phyloP scores from a whole-genome alignment of 2,113 vertebrate genomes.

The Bothrops jararaca region DNA sequence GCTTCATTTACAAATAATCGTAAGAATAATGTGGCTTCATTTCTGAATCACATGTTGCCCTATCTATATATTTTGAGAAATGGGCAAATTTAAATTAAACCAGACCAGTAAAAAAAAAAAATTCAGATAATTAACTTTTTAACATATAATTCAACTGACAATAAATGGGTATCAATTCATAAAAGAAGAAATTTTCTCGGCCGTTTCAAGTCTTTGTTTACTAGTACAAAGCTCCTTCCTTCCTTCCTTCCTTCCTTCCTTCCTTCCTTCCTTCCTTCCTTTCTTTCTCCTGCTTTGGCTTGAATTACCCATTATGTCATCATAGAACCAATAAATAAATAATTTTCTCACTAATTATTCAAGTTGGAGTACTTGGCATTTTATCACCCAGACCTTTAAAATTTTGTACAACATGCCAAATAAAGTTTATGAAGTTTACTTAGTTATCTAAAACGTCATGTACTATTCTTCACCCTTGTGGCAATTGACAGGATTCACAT shows the following conservation, averaged over 20 bases:
- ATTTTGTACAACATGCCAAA: background rate
- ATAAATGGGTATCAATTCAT: background rate
- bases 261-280: too few relatives aligned
- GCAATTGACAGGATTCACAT: background rate
- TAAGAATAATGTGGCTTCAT: background rate
- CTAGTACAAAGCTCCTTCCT: background rate
- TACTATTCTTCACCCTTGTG: background rate
- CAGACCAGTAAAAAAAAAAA: background rate
- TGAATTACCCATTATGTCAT: background rate
- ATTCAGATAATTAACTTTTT: background rate
- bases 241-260: too few relatives aligned
- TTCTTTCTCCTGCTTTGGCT: background rate
- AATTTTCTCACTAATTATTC: background rate
- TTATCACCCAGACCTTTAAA: background rate
- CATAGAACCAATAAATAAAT: background rate
- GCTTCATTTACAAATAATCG: background rate
- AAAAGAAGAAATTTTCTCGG: background rate
- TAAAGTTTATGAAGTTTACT: background rate
- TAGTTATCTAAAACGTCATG: background rate
- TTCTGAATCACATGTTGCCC: background rate
- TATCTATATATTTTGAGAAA: background rate
- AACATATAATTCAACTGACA: background rate
- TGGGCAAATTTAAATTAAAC: background rate
- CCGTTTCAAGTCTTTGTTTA: background rate
- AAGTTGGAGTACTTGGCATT: background rate